Percentiles rank a stretch among this genome's conserved stretches.
Conservation (phyloP, 2,888 invertebrate genomes). For the Mythimna lalbum region DNA sequence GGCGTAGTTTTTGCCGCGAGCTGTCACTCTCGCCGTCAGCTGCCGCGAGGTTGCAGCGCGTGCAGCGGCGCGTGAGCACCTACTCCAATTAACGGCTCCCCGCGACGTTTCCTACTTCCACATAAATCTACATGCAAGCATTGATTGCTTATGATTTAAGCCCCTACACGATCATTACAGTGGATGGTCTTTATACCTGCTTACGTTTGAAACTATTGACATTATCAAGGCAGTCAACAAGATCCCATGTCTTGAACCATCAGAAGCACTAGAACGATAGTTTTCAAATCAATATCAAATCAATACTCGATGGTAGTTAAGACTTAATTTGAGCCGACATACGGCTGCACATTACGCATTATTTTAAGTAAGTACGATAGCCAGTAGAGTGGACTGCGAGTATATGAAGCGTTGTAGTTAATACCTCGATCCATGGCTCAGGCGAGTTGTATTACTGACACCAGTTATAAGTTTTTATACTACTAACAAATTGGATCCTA, state of each 20-base stretch:
- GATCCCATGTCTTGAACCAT: background rate
- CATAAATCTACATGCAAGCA: slow-evolving; percentile 14
- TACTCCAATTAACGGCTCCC: slow-evolving; percentile 35
- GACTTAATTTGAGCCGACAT: background rate
- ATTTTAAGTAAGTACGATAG: background rate
- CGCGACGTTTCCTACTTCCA: slow-evolving; percentile 59
- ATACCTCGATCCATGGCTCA: too few relatives aligned
- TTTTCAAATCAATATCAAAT: too few relatives aligned
- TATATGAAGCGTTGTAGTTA: too few relatives aligned
- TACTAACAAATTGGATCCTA: too few relatives aligned
- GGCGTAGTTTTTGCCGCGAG: slow-evolving; percentile 22
- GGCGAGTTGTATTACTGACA: too few relatives aligned
- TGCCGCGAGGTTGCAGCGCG: background rate
- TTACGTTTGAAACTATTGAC: background rate
- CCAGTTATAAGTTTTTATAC: too few relatives aligned
- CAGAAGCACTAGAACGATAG: background rate
- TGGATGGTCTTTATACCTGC: background rate
- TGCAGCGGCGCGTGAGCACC: slow-evolving; percentile 25
- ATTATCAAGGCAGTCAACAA: background rate
- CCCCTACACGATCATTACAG: background rate
- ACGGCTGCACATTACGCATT: background rate
- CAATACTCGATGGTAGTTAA: too few relatives aligned
- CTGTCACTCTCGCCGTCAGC: slow-evolving; percentile 31
- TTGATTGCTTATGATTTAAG: slow-evolving; percentile 8
- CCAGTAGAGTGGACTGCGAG: too few relatives aligned